phyloP scores from a whole-genome alignment of 2,113 vertebrate genomes.

The Anarrhichthys ocellatus region DNA sequence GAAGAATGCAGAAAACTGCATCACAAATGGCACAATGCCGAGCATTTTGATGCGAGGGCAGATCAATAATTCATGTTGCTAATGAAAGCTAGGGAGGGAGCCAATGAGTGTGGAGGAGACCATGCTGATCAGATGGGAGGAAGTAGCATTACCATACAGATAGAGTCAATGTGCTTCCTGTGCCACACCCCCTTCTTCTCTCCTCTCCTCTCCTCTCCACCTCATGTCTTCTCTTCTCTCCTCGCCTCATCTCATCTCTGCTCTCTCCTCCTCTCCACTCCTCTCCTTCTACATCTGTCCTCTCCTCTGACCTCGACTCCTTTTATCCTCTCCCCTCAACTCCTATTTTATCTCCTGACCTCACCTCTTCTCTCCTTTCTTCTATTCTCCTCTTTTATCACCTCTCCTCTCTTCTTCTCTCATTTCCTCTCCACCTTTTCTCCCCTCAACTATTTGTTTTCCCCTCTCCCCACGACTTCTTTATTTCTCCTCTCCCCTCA shows the following conservation, averaged over 20 bases:
- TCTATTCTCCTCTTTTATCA: neutral
- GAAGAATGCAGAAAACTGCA: constrained; percentile 67
- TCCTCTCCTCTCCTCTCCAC: neutral
- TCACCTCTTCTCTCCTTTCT: neutral
- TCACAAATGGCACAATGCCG: constrained; percentile 73
- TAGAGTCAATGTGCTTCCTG: constrained; percentile 65
- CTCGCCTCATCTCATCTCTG: neutral
- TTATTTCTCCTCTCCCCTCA: too few relatives aligned
- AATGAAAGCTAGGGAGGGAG: constrained; percentile 78
- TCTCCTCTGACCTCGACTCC: neutral
- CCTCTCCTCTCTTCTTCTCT: neutral
- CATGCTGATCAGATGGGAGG: constrained; percentile 74
- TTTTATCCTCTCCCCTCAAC: neutral
- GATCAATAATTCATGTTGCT: constrained; percentile 82
- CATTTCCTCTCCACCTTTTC: neutral
- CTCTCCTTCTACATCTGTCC: neutral
- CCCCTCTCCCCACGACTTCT: too few relatives aligned
- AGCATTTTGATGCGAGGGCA: constrained; percentile 78
- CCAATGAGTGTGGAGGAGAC: constrained; percentile 63
- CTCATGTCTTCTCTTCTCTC: neutral
- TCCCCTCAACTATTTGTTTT: neutral
- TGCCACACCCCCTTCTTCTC: constrained; percentile 30
- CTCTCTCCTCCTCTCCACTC: constrained; percentile 13
- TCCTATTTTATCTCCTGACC: constrained; percentile 6
- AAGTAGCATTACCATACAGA: constrained; percentile 78